A percentile compares a stretch with the other conserved stretches of the same genome.
phyloP scores from a whole-genome alignment of 2,113 vertebrate species.

The Hypanus sabinus region DNA sequence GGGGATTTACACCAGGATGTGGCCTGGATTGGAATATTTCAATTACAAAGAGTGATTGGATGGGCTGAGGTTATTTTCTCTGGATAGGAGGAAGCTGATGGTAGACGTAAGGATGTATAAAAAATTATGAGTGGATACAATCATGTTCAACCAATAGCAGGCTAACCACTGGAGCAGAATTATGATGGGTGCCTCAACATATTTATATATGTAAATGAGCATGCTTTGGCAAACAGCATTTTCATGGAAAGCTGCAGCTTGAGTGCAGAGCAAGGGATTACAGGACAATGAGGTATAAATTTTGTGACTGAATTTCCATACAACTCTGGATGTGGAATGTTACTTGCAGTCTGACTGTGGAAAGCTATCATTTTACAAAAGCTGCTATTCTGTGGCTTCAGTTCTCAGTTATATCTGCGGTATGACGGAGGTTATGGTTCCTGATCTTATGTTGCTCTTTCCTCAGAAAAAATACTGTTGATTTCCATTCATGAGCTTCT shows the following conservation, averaged over 20 bases:
- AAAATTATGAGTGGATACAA: too few relatives aligned
- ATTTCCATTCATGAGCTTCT: background rate
- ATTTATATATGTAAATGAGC: background rate
- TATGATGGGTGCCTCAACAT: background rate
- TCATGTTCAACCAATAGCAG: too few relatives aligned
- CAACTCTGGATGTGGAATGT: background rate
- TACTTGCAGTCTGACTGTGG: background rate
- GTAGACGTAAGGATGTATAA: too few relatives aligned
- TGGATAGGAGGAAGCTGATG: too few relatives aligned
- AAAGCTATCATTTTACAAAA: background rate
- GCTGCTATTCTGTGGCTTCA: background rate
- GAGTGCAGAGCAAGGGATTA: background rate
- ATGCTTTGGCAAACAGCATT: background rate
- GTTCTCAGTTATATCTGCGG: background rate
- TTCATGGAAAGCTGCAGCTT: background rate
- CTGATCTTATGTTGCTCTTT: background rate
- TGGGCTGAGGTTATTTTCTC: too few relatives aligned
- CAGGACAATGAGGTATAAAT: background rate
- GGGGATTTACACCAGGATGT: too few relatives aligned
- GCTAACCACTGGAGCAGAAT: background rate
- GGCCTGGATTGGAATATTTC: too few relatives aligned
- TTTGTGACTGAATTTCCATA: background rate
- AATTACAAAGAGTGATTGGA: too few relatives aligned
- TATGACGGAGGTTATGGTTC: background rate
- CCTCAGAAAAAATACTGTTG: background rate